phyloP scores from a whole-genome alignment of 1,140 invertebrate genomes.

The Temnothorax longispinosus region DNA sequence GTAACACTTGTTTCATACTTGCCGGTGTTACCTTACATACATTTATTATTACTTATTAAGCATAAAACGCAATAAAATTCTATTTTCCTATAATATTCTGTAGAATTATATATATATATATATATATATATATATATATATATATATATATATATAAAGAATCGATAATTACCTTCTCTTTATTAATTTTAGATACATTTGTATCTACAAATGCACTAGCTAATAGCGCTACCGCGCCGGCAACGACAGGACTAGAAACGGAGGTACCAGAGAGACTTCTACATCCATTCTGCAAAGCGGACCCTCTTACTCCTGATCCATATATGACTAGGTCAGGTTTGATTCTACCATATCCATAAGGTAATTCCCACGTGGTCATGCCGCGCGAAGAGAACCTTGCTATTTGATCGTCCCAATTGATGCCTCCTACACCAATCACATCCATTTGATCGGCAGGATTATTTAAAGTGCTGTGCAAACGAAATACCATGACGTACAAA shows the following conservation, averaged over 20 bases:
- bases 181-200: conserved; percentile 75
- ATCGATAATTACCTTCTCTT: conserved; percentile 74
- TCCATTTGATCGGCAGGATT: conserved; percentile 99
- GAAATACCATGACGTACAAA: conserved; percentile 7
- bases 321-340: conserved; percentile 99
- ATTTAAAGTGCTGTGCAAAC: conserved; percentile 91
- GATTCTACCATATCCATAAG: conserved; percentile 94
- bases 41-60: conserved; percentile 1
- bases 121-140: no score
- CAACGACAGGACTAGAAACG: conserved; percentile 98
- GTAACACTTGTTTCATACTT: conserved; percentile 97
- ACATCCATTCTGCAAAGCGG: conserved; percentile 95
- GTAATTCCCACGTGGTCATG: conserved; percentile 98
- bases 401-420: conserved; percentile 98
- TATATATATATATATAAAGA: not conserved
- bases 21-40: conserved; percentile 92
- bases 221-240: conserved; percentile 95
- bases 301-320: conserved; percentile 95
- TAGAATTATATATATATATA: not conserved
- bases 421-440: conserved; percentile 98
- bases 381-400: conserved; percentile 98
- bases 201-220: conserved; percentile 89
- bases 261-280: conserved; percentile 96
- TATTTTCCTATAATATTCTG: not conserved
- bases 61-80: not conserved